Evolutionary conservation across 2,797 vertebrate genomes (phyloP).

Genomic region (Malacoctenus gilli): DNA sequence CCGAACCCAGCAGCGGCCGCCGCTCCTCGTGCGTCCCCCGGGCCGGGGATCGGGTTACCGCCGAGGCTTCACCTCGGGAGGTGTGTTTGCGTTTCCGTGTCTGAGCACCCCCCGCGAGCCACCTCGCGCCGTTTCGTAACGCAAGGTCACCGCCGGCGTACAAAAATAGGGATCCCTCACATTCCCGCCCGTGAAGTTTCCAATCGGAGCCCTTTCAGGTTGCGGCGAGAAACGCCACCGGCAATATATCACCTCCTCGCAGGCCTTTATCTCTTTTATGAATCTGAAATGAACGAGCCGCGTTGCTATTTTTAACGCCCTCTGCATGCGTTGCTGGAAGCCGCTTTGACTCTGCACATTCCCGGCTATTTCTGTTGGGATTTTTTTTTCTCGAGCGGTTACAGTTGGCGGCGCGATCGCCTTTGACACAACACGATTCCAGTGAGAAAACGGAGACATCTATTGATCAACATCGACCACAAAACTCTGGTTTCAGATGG

Average conservation of each 20-base stretch:
- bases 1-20: neutral
- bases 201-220: slow-evolving; percentile 53
- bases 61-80: neutral
- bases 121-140: slow-evolving; percentile 34
- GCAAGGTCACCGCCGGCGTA: slow-evolving; percentile 33
- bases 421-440: neutral
- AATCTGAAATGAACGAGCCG: slow-evolving; percentile 67
- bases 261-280: slow-evolving; percentile 69
- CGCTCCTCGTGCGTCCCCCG: neutral
- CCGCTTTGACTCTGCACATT: slow-evolving; percentile 75
- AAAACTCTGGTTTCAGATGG: too few species aligned
- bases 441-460: too few species aligned
- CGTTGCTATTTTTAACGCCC: slow-evolving; percentile 72
- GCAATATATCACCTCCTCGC: slow-evolving; percentile 54
- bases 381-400: slow-evolving; percentile 45
- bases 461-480: too few species aligned
- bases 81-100: slow-evolving; percentile 4
- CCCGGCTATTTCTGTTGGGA: slow-evolving; percentile 69
- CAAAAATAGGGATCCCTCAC: slow-evolving; percentile 59
- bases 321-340: slow-evolving; percentile 49
- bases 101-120: slow-evolving; percentile 7
- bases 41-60: too few species aligned
- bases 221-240: slow-evolving; percentile 50
- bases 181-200: slow-evolving; percentile 56
- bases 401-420: slow-evolving; percentile 38